A percentile compares a stretch with the other conserved stretches of the same genome.
These are phyloP conservation scores for Nyleta sp. DNA, from an alignment of 2,888 invertebrate genomes.

Conservation along the genomic window DNA sequence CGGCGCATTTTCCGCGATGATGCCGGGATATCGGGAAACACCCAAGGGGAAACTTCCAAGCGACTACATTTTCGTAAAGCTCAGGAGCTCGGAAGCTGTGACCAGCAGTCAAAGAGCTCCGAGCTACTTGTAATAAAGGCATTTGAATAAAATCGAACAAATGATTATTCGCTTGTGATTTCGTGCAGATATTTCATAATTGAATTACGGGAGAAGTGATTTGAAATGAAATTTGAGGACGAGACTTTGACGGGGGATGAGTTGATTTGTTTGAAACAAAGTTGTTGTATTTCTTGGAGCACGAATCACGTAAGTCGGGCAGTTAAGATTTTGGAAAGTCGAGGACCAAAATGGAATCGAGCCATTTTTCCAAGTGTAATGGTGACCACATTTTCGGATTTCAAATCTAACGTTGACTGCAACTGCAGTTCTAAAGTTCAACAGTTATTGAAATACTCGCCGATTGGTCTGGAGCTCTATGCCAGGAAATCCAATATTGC, in stretches of 20 bases:
- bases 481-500: constrained; percentile 61
- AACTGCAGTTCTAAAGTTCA: constrained; percentile 55
- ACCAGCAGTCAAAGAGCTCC: constrained; percentile 56
- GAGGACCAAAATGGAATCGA: constrained; percentile 11
- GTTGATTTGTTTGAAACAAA: too few species aligned
- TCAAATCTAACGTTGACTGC: constrained; percentile 30
- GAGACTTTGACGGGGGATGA: too few species aligned
- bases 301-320: neutral
- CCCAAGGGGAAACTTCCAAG: constrained; percentile 57
- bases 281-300: neutral
- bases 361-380: constrained; percentile 37
- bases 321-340: constrained; percentile 17
- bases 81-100: constrained; percentile 39
- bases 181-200: constrained; percentile 39
- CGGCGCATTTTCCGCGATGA: constrained; percentile 47
- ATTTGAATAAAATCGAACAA: constrained; percentile 58
- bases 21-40: constrained; percentile 55
- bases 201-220: constrained; percentile 15
- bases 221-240: neutral
- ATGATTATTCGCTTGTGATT: constrained; percentile 37
- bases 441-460: constrained; percentile 61
- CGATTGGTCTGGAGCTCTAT: constrained; percentile 52
- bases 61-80: constrained; percentile 59
- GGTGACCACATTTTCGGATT: constrained; percentile 38
- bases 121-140: constrained; percentile 52